Conservation (phyloP, 2,113 vertebrate species). For the Bubo blakistoni region DNA sequence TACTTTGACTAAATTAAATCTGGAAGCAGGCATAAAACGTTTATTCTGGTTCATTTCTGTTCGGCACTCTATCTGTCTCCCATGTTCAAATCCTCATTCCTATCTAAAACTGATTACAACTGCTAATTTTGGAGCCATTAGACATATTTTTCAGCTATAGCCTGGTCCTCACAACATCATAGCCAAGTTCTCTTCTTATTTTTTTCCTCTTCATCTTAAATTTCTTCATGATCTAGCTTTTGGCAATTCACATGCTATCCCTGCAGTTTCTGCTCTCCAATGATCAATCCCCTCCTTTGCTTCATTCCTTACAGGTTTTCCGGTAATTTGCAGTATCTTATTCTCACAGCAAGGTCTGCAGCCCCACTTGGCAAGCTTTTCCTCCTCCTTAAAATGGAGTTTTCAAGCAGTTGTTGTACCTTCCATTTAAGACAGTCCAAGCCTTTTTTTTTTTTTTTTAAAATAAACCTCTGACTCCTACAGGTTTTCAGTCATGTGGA, state of each 20-base stretch:
- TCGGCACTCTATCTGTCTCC: background rate
- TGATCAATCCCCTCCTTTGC: background rate
- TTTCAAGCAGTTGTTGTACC: background rate
- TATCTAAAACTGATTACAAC: background rate
- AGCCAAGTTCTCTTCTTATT: background rate
- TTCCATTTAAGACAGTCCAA: background rate
- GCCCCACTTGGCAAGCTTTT: background rate
- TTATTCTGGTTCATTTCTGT: background rate
- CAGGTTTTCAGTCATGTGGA: background rate
- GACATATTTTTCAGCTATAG: background rate
- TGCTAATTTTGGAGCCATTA: background rate
- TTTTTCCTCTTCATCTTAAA: background rate
- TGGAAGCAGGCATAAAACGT: background rate
- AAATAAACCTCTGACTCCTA: background rate
- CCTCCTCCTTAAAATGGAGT: background rate
- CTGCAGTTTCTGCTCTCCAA: background rate
- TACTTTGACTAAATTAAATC: background rate
- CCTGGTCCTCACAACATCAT: background rate
- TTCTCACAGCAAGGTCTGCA: background rate
- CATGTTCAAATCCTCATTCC: background rate
- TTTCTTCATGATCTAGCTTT: background rate
- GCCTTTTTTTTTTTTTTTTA: too few relatives aligned
- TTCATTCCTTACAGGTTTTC: constrained; percentile 2
- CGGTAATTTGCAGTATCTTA: background rate
- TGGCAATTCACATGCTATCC: background rate